Conservation (phyloP, 2,888 invertebrate genomes). For the Drosophila quinaria region DNA sequence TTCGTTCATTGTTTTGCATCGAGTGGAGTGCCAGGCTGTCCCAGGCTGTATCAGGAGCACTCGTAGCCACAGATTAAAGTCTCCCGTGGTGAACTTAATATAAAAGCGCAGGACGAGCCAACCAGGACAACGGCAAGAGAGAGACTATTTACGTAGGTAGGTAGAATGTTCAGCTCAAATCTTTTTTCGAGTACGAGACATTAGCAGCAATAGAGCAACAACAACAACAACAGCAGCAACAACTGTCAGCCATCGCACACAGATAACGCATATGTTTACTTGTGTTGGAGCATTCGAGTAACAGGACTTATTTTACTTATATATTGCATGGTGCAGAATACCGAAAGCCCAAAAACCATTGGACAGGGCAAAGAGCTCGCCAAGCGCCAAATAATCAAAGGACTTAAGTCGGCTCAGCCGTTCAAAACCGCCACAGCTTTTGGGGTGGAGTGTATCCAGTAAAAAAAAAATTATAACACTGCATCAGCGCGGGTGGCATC, state of each 20-base stretch:
- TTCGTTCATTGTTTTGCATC: constrained; percentile 78
- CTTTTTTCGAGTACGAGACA: constrained; percentile 78
- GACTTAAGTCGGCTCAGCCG: constrained; percentile 73
- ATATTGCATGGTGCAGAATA: constrained; percentile 26
- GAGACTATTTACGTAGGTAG: constrained; percentile 61
- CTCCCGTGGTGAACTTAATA: constrained; percentile 86
- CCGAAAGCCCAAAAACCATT: constrained; percentile 25
- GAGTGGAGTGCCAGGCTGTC: constrained; percentile 56
- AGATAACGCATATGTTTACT: constrained; percentile 40
- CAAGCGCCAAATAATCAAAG: constrained; percentile 76
- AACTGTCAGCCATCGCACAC: constrained; percentile 34
- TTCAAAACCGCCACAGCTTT: constrained; percentile 61
- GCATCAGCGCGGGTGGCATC: constrained; percentile 1
- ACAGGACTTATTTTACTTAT: constrained; percentile 41
- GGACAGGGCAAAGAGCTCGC: constrained; percentile 45
- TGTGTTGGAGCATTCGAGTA: constrained; percentile 11
- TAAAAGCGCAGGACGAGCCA: constrained; percentile 76
- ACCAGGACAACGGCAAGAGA: constrained; percentile 58
- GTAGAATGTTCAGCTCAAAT: constrained; percentile 56
- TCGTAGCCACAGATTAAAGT: constrained; percentile 83
- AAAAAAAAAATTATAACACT: constrained; percentile 5
- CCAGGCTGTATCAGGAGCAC: constrained; percentile 44
- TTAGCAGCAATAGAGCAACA: constrained; percentile 77
- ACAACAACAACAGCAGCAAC: constrained; percentile 24
- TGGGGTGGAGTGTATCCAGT: constrained; percentile 10